A percentile compares a stretch with the other conserved stretches of the same genome.
These are phyloP conservation scores for Agrilus cyanescens DNA, from an alignment of 2,888 invertebrate species.

Conservation along the genomic window DNA sequence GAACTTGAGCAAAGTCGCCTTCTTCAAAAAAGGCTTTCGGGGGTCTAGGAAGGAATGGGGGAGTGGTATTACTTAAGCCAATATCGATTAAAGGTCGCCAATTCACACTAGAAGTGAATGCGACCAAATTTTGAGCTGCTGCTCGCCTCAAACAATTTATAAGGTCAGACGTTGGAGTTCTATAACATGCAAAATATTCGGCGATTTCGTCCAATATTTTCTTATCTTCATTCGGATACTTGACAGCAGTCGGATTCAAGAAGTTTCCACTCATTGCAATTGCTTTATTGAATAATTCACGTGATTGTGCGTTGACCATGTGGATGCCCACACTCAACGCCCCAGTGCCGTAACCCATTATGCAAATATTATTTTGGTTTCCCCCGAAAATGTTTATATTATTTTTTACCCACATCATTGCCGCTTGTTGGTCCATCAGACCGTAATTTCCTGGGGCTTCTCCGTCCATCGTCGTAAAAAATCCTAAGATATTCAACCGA, in stretches of 20 bases:
- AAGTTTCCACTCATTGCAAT: conserved; percentile 75
- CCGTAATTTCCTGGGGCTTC: conserved; percentile 73
- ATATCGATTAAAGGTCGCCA: conserved; percentile 74
- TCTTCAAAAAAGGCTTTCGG: conserved; percentile 51
- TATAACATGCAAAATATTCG: conserved; percentile 54
- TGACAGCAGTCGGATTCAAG: conserved; percentile 48
- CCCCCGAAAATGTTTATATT: conserved; percentile 68
- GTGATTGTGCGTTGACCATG: conserved; percentile 51
- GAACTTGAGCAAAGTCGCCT: conserved; percentile 54
- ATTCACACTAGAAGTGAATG: conserved; percentile 43
- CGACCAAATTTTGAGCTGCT: conserved; percentile 46
- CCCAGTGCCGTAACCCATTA: conserved; percentile 72
- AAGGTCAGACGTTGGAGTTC: conserved; percentile 52
- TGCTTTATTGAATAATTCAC: conserved; percentile 58
- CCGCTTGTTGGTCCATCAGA: conserved; percentile 69
- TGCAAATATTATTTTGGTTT: conserved; percentile 58
- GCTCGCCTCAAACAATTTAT: conserved; percentile 58
- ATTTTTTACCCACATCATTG: conserved; percentile 64
- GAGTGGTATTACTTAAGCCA: conserved; percentile 52
- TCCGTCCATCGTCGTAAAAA: conserved; percentile 65
- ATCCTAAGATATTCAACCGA: conserved; percentile 72
- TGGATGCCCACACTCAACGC: conserved; percentile 69
- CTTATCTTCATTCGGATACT: conserved; percentile 49
- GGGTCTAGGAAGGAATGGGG: conserved; percentile 53
- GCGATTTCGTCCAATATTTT: conserved; percentile 52